phyloP scores from a whole-genome alignment of 1,140 invertebrate genomes.

The Andrena cerasifolii region DNA sequence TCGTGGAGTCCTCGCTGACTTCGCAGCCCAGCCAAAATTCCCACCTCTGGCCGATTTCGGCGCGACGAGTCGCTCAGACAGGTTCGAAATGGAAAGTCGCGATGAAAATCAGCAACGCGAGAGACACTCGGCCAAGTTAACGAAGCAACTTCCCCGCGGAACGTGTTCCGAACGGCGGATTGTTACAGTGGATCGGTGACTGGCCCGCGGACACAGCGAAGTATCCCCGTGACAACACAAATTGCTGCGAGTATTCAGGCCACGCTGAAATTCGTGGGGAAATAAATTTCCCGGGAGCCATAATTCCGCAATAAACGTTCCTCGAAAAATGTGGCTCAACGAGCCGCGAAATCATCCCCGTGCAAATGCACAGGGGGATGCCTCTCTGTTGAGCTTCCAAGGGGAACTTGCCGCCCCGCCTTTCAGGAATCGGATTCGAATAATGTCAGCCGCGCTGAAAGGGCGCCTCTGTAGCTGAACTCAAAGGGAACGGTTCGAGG shows the following conservation, averaged over 20 bases:
- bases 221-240: neutral
- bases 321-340: conserved; percentile 24
- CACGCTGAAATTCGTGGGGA: neutral
- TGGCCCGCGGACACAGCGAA: neutral
- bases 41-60: neutral
- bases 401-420: neutral
- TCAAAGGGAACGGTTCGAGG: too few species aligned
- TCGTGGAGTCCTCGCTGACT: neutral
- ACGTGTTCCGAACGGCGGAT: conserved; percentile 9
- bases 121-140: conserved; percentile 20
- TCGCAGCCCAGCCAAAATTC: neutral
- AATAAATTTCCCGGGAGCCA: conserved; percentile 23
- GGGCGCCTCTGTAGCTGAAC: neutral
- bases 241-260: neutral
- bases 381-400: neutral
- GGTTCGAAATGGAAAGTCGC: neutral
- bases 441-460: neutral
- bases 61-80: neutral
- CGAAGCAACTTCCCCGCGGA: conserved; percentile 33
- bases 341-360: conserved; percentile 11
- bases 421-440: neutral
- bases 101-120: conserved; percentile 4
- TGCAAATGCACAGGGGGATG: neutral
- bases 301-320: conserved; percentile 26
- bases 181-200: neutral